Conservation (phyloP, 2,797 vertebrate species). For the Antrozous pallidus region DNA sequence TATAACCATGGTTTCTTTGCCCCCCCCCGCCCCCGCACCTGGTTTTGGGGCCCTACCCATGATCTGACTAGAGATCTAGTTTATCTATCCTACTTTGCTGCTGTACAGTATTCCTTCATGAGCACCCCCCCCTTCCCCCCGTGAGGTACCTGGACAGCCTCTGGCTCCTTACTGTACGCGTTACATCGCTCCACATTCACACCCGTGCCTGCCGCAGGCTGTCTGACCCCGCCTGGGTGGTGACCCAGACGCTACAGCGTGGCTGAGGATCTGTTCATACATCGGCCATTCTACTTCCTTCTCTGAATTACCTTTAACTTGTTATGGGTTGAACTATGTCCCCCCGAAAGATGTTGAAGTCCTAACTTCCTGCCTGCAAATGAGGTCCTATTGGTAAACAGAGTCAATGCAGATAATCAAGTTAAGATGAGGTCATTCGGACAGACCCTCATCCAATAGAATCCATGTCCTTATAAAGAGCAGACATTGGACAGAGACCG, state of each 20-base stretch:
- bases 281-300: neutral
- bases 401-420: neutral
- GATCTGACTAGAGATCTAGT: neutral
- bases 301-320: neutral
- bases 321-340: neutral
- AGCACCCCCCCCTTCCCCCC: too few species aligned
- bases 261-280: neutral
- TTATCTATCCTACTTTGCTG: neutral
- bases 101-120: rapidly evolving
- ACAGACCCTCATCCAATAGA: neutral
- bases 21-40: too few species aligned
- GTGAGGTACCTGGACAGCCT: rapidly evolving
- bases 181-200: neutral
- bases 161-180: neutral
- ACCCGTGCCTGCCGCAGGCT: rapidly evolving
- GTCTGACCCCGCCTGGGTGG: neutral
- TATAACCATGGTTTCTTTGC: neutral
- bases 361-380: neutral
- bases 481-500: neutral
- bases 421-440: neutral
- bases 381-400: neutral
- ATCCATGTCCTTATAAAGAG: neutral
- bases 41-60: neutral
- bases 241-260: rapidly evolving
- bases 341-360: neutral